Evolutionary conservation across 1,140 invertebrate genomes (phyloP).

Genomic region (Papilio polyxenes): DNA sequence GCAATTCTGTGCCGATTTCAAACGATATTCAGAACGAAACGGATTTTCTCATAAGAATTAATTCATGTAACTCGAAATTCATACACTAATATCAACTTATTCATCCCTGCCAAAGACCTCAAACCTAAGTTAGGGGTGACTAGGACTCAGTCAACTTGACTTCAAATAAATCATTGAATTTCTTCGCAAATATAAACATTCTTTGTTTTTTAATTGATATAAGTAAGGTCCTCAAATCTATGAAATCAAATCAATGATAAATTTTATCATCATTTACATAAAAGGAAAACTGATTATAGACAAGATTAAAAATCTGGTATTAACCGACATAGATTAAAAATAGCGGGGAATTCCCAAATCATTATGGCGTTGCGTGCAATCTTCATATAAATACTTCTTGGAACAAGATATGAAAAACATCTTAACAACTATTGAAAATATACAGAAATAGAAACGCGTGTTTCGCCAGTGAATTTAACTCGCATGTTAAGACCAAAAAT

Average conservation of each 20-base stretch:
- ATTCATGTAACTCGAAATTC: neutral
- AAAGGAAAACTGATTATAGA: neutral
- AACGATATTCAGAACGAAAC: neutral
- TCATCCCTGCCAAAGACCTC: too few relatives aligned
- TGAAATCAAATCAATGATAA: too few relatives aligned
- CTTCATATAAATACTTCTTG: neutral
- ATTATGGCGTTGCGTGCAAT: neutral
- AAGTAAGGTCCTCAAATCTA: too few relatives aligned
- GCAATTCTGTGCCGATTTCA: conserved; percentile 9
- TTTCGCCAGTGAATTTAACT: too few relatives aligned
- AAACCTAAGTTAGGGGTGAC: too few relatives aligned
- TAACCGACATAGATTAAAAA: neutral
- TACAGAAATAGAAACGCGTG: too few relatives aligned
- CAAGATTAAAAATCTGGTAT: neutral
- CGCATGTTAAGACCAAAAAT: too few relatives aligned
- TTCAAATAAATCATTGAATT: too few relatives aligned
- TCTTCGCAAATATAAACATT: too few relatives aligned
- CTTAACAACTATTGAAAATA: neutral
- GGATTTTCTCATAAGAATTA: neutral
- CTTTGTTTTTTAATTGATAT: too few relatives aligned
- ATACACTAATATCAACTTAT: too few relatives aligned
- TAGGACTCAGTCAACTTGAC: too few relatives aligned
- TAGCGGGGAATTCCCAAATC: neutral
- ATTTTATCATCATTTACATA: neutral
- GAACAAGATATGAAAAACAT: neutral